Conservation (phyloP, 2,797 vertebrate species). For the Cygnus olor region DNA sequence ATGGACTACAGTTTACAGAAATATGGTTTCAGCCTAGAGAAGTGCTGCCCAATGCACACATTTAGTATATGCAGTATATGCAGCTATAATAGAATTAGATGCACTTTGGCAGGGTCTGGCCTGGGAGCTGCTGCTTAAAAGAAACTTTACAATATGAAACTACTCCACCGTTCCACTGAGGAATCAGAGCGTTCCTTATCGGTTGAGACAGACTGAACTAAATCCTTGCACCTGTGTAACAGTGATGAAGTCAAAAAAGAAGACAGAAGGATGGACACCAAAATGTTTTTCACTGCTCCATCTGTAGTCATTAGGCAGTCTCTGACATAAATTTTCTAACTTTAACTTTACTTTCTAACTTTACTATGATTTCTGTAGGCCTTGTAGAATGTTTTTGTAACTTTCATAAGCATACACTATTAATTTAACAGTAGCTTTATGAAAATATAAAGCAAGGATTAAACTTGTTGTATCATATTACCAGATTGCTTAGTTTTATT, state of each 20-base stretch:
- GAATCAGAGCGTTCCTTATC: neutral
- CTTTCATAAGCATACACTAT: neutral
- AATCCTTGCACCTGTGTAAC: neutral
- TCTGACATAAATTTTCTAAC: neutral
- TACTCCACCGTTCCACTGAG: neutral
- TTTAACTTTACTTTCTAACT: neutral
- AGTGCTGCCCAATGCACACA: neutral
- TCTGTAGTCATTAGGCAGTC: neutral
- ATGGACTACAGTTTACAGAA: neutral
- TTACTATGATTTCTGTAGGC: neutral
- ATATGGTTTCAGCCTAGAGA: neutral
- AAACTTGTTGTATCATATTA: neutral
- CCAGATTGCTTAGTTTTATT: neutral
- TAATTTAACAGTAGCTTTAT: neutral
- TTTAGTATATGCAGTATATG: neutral
- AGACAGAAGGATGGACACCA: neutral
- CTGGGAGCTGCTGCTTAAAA: neutral
- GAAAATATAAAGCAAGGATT: neutral
- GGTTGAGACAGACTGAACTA: neutral
- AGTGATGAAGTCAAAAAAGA: neutral
- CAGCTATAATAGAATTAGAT: neutral
- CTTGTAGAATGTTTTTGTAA: neutral
- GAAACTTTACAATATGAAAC: neutral
- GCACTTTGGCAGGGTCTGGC: neutral
- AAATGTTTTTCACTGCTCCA: neutral